phyloP scores from a whole-genome alignment of 2,797 vertebrate species.

The Ara ararauna region DNA sequence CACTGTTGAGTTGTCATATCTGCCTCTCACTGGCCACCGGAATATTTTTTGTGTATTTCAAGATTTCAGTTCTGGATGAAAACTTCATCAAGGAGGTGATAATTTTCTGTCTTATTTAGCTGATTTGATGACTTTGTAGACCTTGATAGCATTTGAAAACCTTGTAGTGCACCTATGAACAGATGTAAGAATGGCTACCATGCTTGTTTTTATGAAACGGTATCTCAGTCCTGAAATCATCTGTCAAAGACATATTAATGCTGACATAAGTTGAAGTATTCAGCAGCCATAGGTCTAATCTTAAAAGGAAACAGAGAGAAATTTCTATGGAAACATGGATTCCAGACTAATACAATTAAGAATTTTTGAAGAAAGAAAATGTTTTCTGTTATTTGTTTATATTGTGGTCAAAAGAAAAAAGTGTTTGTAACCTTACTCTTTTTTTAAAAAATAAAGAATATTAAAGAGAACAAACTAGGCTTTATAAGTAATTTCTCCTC shows the following conservation, averaged over 20 bases:
- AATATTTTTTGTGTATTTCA: neutral
- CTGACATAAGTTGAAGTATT: neutral
- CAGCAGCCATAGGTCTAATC: neutral
- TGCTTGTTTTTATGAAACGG: neutral
- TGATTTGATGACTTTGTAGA: neutral
- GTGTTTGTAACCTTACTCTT: rapidly evolving
- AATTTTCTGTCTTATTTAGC: neutral
- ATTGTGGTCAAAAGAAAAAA: neutral
- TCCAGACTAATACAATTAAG: neutral
- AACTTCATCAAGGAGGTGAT: neutral
- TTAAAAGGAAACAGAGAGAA: neutral
- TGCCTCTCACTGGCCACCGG: neutral
- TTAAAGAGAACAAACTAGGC: neutral
- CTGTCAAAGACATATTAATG: neutral
- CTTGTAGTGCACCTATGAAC: neutral
- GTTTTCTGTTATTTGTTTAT: neutral
- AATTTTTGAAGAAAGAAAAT: neutral
- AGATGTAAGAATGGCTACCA: neutral
- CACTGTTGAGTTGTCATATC: neutral
- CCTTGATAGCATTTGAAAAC: neutral
- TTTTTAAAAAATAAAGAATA: neutral
- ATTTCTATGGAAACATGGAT: neutral
- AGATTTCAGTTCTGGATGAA: neutral
- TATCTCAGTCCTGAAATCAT: neutral
- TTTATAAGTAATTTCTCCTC: neutral